Evolutionary conservation across 2,797 vertebrate species (phyloP).

Genomic region (Leptodactylus fallax): DNA sequence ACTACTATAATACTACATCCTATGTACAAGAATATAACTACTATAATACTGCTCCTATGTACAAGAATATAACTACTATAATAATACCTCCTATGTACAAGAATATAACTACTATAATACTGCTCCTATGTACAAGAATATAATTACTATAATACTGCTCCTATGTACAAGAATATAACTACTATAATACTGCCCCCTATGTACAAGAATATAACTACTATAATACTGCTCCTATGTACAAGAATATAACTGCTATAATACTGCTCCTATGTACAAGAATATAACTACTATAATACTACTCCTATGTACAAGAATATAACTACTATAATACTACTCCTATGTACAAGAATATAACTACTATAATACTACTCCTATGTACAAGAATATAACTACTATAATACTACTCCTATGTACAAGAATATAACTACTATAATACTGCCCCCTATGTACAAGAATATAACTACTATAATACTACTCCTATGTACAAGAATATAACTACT

Average conservation of each 20-base stretch:
- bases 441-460: background rate
- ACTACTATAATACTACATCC: background rate
- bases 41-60: constrained; percentile 28
- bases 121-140: no score
- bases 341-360: constrained; percentile 10
- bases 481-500: background rate
- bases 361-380: background rate
- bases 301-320: constrained; percentile 13
- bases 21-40: constrained; percentile 8
- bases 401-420: constrained; percentile 13
- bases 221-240: background rate
- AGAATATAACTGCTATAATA: constrained; percentile 1
- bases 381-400: constrained; percentile 29
- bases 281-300: background rate
- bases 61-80: constrained; percentile 31
- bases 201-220: constrained; percentile 7
- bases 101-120: constrained; percentile 28
- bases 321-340: background rate
- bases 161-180: constrained; percentile 8
- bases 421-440: constrained; percentile 25
- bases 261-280: background rate
- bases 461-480: no score
- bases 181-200: constrained; percentile 64
- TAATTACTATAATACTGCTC: no score
- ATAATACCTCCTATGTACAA: background rate